Percentiles rank a stretch among this genome's conserved stretches.
These are phyloP conservation scores for Pseudonaja textilis DNA, from an alignment of 2,113 vertebrate species.

Conservation along the genomic window DNA sequence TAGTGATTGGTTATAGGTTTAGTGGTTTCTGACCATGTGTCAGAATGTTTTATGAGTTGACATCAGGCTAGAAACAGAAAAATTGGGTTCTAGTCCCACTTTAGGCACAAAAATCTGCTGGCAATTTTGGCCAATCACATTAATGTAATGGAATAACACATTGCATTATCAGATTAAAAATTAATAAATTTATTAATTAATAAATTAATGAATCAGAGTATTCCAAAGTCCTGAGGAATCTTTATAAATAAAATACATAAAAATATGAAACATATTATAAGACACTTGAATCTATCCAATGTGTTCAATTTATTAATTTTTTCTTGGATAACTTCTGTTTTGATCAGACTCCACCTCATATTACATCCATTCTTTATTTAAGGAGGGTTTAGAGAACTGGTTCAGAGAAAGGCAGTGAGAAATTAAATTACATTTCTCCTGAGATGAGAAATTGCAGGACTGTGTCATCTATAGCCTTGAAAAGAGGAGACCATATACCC, in stretches of 20 bases:
- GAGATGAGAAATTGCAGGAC: neutral
- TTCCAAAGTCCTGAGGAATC: neutral
- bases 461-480: neutral
- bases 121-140: neutral
- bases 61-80: neutral
- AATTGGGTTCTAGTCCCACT: neutral
- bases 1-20: neutral
- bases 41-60: too few relatives aligned
- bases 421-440: neutral
- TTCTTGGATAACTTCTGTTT: neutral
- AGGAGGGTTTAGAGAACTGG: neutral
- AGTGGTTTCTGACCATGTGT: neutral
- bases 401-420: neutral
- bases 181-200: neutral
- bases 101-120: neutral
- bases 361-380: neutral
- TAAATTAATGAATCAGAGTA: neutral
- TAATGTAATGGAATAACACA: neutral
- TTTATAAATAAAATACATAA: neutral
- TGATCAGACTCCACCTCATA: neutral
- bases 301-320: neutral
- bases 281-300: neutral
- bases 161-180: neutral
- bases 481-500: neutral
- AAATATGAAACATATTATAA: neutral